phyloP scores from a whole-genome alignment of 2,113 vertebrate genomes.

The Peucedramus taeniatus region DNA sequence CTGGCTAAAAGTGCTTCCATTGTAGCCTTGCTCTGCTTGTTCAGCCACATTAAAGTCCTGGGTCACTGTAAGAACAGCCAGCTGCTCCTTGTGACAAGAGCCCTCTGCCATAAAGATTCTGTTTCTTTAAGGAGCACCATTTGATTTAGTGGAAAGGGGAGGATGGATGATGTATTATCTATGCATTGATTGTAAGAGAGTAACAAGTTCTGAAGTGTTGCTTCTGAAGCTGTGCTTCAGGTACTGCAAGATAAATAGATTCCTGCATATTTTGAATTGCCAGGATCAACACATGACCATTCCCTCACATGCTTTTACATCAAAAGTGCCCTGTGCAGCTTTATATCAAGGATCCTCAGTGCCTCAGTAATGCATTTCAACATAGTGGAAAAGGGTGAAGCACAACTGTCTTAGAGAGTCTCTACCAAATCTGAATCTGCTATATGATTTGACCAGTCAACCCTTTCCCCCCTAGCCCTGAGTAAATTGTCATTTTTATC shows the following conservation, averaged over 20 bases:
- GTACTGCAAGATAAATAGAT: background rate
- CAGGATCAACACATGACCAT: background rate
- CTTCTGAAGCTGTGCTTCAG: background rate
- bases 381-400: background rate
- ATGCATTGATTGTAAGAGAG: background rate
- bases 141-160: background rate
- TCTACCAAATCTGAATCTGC: background rate
- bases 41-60: background rate
- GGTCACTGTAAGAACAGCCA: background rate
- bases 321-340: background rate
- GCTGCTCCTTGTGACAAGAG: background rate
- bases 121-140: background rate
- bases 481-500: background rate
- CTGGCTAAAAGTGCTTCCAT: conserved; percentile 22
- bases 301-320: background rate
- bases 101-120: background rate
- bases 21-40: background rate
- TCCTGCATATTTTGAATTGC: background rate
- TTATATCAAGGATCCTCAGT: background rate
- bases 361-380: background rate
- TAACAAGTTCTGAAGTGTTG: background rate
- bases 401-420: background rate
- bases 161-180: background rate
- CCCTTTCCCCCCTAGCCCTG: background rate
- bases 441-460: background rate